phyloP scores from a whole-genome alignment of 2,797 vertebrate genomes.

The Acrossocheilus wenchowensis region DNA sequence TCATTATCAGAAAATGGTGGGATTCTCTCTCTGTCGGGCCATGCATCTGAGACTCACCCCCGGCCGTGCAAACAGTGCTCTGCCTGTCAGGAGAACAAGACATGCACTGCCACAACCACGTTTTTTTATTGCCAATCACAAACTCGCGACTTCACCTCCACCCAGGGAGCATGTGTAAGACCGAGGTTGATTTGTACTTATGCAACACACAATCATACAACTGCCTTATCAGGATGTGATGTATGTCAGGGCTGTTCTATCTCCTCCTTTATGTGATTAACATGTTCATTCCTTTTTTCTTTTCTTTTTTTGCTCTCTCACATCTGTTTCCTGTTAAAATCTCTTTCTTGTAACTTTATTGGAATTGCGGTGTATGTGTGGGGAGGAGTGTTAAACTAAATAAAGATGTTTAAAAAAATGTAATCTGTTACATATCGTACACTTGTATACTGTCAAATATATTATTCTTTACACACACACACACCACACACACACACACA shows the following conservation, averaged over 20 bases:
- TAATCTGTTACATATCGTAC: neutral
- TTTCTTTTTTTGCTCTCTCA: slow-evolving; percentile 2
- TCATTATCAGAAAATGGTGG: slow-evolving; percentile 69
- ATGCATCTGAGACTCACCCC: slow-evolving; percentile 83
- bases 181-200: slow-evolving; percentile 76
- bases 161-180: slow-evolving; percentile 80
- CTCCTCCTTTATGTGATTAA: slow-evolving; percentile 37
- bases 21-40: slow-evolving; percentile 77
- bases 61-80: slow-evolving; percentile 85
- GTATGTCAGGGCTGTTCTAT: slow-evolving; percentile 1
- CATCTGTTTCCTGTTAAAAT: neutral
- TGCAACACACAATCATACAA: slow-evolving; percentile 10
- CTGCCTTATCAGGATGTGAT: slow-evolving; percentile 57
- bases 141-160: slow-evolving; percentile 81
- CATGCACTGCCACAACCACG: slow-evolving; percentile 78
- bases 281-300: neutral
- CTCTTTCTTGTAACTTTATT: slow-evolving; percentile 27
- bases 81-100: slow-evolving; percentile 85
- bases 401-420: neutral
- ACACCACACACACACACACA: too few species aligned
- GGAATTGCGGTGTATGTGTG: neutral
- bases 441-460: neutral
- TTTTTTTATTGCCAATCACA: slow-evolving; percentile 83
- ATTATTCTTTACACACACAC: neutral
- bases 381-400: neutral